These are phyloP conservation scores for Ophion obscuratus DNA, from an alignment of 2,888 invertebrate genomes.

Conservation along the genomic window DNA sequence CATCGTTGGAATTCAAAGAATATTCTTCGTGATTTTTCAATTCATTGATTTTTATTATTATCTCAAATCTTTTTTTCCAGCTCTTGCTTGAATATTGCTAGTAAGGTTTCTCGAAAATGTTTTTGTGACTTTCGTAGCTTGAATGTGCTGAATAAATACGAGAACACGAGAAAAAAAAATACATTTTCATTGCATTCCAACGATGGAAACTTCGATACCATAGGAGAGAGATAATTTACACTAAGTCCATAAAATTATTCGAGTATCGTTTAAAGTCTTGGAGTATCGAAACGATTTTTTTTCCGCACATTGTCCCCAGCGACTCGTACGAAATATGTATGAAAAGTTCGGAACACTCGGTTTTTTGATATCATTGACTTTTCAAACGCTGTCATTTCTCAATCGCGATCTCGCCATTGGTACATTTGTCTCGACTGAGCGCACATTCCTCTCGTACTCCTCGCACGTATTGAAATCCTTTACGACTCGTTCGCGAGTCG, in stretches of 20 bases:
- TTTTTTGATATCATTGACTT: constrained; percentile 24
- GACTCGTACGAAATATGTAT: constrained; percentile 15
- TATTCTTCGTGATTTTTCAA: too few relatives aligned
- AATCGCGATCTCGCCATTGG: neutral
- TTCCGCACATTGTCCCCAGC: neutral
- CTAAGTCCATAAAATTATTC: constrained; percentile 28
- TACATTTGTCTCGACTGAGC: neutral
- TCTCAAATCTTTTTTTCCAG: too few relatives aligned
- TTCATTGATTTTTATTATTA: too few relatives aligned
- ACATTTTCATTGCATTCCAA: too few relatives aligned
- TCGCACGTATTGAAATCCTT: neutral
- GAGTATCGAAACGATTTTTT: neutral
- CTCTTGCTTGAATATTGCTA: too few relatives aligned
- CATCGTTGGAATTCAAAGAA: too few relatives aligned
- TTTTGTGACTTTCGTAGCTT: too few relatives aligned
- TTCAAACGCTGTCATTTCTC: neutral
- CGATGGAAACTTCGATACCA: too few relatives aligned
- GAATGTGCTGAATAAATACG: too few relatives aligned
- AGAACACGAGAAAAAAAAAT: too few relatives aligned
- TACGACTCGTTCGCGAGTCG: neutral
- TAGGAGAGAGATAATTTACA: constrained; percentile 10
- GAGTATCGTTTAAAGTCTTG: constrained; percentile 16
- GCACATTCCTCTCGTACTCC: neutral
- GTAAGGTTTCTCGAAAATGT: too few relatives aligned
- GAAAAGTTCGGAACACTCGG: constrained; percentile 4